Evolutionary conservation across 1,140 invertebrate species (phyloP), one percentile per base, ranked within the genome.

Genomic region (Papilio helenus): DNA sequence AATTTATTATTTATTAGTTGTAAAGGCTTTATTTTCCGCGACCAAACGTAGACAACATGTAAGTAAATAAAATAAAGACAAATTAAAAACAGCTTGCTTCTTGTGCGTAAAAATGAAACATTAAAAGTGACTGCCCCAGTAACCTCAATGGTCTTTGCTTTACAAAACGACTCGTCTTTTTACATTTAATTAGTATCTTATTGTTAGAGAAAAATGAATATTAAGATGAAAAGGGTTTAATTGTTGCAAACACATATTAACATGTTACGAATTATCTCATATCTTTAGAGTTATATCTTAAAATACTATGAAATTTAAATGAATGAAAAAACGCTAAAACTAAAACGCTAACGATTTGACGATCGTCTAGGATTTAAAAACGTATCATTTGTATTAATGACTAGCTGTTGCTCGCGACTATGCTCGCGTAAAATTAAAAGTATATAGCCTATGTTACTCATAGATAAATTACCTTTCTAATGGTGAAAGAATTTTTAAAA

Each of bases 71-170:
- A 51, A 51, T 51, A 51, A 51, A 51, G 16, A n/a, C 49, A 16
- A 23, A 61, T 61, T 23, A 12, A 61, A 61, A 61, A 23, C 55
- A 12, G 9, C 20, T 8, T 61, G 55, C n/a, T 61, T 9, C 55
- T 61, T 61, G 55, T 61, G 55, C 55, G 55, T 61, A 23, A 3
- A 23, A 61, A 23, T 61, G 55, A 23, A 23, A 23, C n/a, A 8
- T 61, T 61, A 61, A 23, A 61, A 61, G 18, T 55, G 51, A 61
- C 55, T 55, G 51, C 18, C n/a, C 55, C 20, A 61, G 55, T 61
- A 61, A 61, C 20, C 55, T 20, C 16, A 55, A 55, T 55, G 18
- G 18, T 55, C 51, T 61, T 58, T 61, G 20, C 20, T 61, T 55
- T 23, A 61, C 49, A 51, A 51, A 51, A 51, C 18, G 49, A n/a